These are phyloP conservation scores for Drosophila infuscata DNA, from an alignment of 2,888 invertebrate genomes.

Conservation along the genomic window DNA sequence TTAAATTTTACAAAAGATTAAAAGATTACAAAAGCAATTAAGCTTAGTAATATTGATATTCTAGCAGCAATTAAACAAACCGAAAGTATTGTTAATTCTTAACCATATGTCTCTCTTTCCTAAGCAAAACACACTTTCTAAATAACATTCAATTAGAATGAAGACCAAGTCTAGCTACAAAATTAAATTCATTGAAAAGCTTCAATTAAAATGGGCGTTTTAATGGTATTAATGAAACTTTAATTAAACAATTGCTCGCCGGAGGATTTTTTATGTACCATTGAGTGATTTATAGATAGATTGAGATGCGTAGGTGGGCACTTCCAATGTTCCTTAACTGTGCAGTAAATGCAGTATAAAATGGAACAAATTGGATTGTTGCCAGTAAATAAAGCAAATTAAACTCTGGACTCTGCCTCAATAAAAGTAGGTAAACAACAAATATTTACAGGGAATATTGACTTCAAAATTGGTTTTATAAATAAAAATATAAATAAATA, in stretches of 20 bases:
- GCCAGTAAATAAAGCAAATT: background rate
- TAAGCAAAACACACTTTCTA: background rate
- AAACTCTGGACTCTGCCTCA: background rate
- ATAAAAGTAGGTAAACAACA: background rate
- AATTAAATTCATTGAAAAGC: conserved; percentile 30
- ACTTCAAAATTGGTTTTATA: background rate
- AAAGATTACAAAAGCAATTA: too few species aligned
- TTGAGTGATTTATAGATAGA: conserved; percentile 39
- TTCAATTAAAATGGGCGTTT: conserved; percentile 31
- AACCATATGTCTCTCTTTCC: background rate
- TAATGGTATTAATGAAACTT: conserved; percentile 53
- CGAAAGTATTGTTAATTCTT: background rate
- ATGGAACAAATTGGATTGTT: background rate
- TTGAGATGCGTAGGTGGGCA: conserved; percentile 3
- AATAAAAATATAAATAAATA: too few species aligned
- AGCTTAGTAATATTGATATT: background rate
- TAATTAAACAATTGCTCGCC: conserved; percentile 61
- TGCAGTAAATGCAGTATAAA: background rate
- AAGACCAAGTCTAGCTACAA: background rate
- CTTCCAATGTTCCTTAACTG: background rate
- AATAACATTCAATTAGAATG: conserved; percentile 1
- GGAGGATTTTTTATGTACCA: conserved; percentile 22
- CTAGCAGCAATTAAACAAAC: background rate
- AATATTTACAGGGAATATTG: background rate
- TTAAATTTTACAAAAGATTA: background rate